Percentiles rank a stretch among this genome's conserved stretches.
Conservation (phyloP, 2,797 vertebrate species). For the Morelia viridis region DNA sequence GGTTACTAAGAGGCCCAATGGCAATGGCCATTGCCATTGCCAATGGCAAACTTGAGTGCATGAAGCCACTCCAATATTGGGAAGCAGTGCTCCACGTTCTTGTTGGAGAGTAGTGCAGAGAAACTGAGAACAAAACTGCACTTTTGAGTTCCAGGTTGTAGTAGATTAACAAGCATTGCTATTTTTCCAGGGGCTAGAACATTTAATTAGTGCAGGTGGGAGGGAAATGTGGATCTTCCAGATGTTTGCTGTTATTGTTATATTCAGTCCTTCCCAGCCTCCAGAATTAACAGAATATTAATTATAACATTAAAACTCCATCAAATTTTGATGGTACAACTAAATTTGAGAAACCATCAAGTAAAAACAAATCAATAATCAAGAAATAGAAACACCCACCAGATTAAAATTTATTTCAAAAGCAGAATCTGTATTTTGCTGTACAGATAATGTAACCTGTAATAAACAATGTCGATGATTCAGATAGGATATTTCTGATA, state of each 20-base stretch:
- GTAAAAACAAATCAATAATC: neutral
- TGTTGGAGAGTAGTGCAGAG: neutral
- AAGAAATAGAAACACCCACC: neutral
- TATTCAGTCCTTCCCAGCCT: neutral
- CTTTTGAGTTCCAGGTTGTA: neutral
- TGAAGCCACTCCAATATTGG: neutral
- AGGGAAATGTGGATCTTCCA: no score
- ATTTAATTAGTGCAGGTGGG: neutral
- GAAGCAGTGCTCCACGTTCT: neutral
- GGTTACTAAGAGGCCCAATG: neutral
- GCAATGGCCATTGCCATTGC: no score
- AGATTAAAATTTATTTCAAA: neutral
- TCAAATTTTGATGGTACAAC: neutral
- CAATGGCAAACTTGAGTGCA: neutral
- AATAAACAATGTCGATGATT: neutral
- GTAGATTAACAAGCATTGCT: neutral
- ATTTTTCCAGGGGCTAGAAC: neutral
- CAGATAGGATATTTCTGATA: neutral
- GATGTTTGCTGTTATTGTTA: neutral
- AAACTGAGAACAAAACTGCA: neutral
- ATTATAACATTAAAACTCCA: neutral
- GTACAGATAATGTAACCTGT: neutral
- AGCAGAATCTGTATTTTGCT: neutral
- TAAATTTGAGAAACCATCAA: neutral
- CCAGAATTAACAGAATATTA: neutral